phyloP scores from a whole-genome alignment of 2,888 invertebrate genomes.

The Theretra japonica region DNA sequence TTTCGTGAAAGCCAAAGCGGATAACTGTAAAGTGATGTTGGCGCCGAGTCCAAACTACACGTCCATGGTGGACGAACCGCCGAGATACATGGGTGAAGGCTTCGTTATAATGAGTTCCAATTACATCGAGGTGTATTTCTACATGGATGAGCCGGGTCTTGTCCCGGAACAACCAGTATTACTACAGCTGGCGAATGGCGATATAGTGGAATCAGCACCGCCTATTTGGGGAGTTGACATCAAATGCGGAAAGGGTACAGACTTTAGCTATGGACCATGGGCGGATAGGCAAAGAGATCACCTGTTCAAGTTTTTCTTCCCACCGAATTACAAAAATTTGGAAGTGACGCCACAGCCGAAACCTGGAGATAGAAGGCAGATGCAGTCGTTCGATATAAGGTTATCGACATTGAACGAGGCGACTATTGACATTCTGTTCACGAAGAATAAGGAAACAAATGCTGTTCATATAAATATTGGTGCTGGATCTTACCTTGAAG shows the following conservation, averaged over 20 bases:
- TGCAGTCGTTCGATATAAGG: slow-evolving; percentile 96
- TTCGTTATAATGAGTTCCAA: slow-evolving; percentile 98
- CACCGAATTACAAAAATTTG: slow-evolving; percentile 92
- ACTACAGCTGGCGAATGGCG: slow-evolving; percentile 95
- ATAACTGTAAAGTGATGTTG: slow-evolving; percentile 97
- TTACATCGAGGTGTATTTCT: slow-evolving; percentile 97
- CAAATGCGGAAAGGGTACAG: slow-evolving; percentile 97
- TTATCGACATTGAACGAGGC: slow-evolving; percentile 96
- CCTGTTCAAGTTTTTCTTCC: slow-evolving; percentile 98
- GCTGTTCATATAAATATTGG: slow-evolving; percentile 98
- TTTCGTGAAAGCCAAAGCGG: slow-evolving; percentile 96
- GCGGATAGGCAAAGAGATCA: slow-evolving; percentile 98
- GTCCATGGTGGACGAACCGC: slow-evolving; percentile 96
- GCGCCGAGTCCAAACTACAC: slow-evolving; percentile 98
- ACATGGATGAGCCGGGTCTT: slow-evolving; percentile 97
- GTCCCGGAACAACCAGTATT: slow-evolving; percentile 97
- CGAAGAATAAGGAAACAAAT: slow-evolving; percentile 97
- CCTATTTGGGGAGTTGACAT: slow-evolving; percentile 98
- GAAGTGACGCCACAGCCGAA: slow-evolving; percentile 92
- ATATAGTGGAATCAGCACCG: slow-evolving; percentile 95
- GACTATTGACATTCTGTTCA: slow-evolving; percentile 97
- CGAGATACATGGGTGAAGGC: slow-evolving; percentile 98
- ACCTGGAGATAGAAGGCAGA: slow-evolving; percentile 94
- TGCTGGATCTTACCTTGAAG: slow-evolving; percentile 97
- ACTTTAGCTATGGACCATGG: slow-evolving; percentile 99